phyloP scores from a whole-genome alignment of 1,140 invertebrate genomes.

The Euglossa dilemma region DNA sequence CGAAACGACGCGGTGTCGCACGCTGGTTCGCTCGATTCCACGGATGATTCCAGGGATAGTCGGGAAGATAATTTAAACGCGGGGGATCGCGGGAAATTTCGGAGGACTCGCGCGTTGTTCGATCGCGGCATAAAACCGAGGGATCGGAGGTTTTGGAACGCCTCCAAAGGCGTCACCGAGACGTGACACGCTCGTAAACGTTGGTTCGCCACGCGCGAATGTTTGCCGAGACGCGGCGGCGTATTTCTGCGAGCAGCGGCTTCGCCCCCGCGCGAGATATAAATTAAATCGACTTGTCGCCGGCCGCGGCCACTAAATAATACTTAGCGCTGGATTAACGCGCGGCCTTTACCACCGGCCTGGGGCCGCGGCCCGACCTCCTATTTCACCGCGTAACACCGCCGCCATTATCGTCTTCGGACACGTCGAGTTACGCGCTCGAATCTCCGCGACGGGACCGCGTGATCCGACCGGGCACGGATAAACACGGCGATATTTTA shows the following conservation, averaged over 20 bases:
- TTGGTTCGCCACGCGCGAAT: constrained; percentile 49
- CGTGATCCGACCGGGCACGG: background rate
- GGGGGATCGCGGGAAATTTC: background rate
- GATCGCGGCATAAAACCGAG: constrained; percentile 9
- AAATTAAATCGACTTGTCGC: constrained; percentile 75
- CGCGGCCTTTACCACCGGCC: constrained; percentile 38
- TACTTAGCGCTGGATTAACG: constrained; percentile 71
- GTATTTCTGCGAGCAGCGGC: constrained; percentile 65
- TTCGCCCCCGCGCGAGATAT: constrained; percentile 56
- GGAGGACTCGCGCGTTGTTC: background rate
- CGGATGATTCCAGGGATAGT: too few species aligned
- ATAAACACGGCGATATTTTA: constrained; percentile 21
- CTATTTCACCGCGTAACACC: constrained; percentile 54
- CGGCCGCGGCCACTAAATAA: constrained; percentile 69
- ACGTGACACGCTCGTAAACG: constrained; percentile 61
- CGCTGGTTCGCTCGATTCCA: background rate
- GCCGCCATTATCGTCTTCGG: background rate
- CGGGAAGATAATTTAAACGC: constrained; percentile 17
- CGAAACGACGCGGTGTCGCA: background rate
- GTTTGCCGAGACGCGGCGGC: constrained; percentile 53
- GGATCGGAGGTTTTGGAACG: constrained; percentile 65
- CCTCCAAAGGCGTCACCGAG: constrained; percentile 58
- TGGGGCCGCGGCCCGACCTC: background rate
- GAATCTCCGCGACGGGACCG: background rate
- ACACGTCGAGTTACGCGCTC: constrained; percentile 11